Conservation (phyloP, 2,113 vertebrate species). For the Irena cyanogastra region DNA sequence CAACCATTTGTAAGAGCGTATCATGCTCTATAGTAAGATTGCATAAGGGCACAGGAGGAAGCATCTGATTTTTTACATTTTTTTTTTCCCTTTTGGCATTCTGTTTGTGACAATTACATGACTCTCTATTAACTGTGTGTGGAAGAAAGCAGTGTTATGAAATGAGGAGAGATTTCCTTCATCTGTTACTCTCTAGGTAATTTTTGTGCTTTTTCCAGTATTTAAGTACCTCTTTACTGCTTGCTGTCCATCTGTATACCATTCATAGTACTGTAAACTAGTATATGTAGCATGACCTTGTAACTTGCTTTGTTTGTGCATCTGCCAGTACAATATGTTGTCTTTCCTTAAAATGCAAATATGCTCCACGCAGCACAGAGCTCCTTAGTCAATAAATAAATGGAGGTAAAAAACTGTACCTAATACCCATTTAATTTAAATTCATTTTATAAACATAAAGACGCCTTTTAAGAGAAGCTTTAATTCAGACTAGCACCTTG, state of each 20-base stretch:
- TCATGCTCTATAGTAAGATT: slow-evolving; percentile 63
- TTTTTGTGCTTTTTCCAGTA: slow-evolving; percentile 71
- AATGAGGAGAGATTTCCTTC: slow-evolving; percentile 59
- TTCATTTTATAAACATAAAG: slow-evolving; percentile 86
- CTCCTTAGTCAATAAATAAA: slow-evolving; percentile 80
- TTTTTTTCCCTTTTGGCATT: slow-evolving; percentile 49
- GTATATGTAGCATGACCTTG: slow-evolving; percentile 74
- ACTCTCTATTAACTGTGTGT: slow-evolving; percentile 67
- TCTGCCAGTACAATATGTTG: slow-evolving; percentile 80
- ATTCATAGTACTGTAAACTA: slow-evolving; percentile 73
- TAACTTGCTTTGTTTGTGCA: slow-evolving; percentile 80
- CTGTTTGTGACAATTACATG: slow-evolving; percentile 67
- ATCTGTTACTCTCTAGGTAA: slow-evolving; percentile 63
- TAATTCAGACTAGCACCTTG: slow-evolving; percentile 87
- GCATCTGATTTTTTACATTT: slow-evolving; percentile 29
- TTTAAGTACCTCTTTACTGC: slow-evolving; percentile 72
- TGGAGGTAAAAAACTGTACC: slow-evolving; percentile 79
- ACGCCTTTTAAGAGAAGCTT: slow-evolving; percentile 85
- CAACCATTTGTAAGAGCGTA: slow-evolving; percentile 37
- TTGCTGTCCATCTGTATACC: slow-evolving; percentile 72
- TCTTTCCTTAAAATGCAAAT: slow-evolving; percentile 81
- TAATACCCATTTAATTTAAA: slow-evolving; percentile 86
- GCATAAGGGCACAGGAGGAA: slow-evolving; percentile 46
- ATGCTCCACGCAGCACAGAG: slow-evolving; percentile 61
- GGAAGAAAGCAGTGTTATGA: slow-evolving; percentile 61